These are phyloP conservation scores for Spea hammondii DNA, from an alignment of 2,797 vertebrate genomes.

Conservation along the genomic window DNA sequence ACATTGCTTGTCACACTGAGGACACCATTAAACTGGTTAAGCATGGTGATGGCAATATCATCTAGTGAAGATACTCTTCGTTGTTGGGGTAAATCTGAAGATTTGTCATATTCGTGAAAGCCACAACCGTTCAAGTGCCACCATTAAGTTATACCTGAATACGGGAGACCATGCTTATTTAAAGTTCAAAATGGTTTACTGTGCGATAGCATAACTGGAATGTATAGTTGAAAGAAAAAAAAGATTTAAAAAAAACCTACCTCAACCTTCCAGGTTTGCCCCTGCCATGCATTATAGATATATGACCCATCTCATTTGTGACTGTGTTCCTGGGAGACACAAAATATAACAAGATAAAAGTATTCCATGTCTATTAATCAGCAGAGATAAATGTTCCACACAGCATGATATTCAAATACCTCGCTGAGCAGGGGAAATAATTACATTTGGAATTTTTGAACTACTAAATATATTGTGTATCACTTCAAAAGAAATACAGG, in stretches of 20 bases:
- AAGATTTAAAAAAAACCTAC: conserved; percentile 5
- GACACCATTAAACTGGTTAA: no score
- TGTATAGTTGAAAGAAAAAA: not conserved
- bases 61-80: no score
- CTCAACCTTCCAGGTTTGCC: conserved; percentile 23
- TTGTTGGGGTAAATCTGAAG: no score
- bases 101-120: no score
- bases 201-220: no score
- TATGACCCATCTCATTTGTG: conserved; percentile 50
- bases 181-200: no score
- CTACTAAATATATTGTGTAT: conserved; percentile 53
- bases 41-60: no score
- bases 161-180: no score
- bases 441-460: conserved; percentile 54
- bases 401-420: conserved; percentile 53
- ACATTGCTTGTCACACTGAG: no score
- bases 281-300: conserved; percentile 25
- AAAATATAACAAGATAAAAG: conserved; percentile 35
- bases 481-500: conserved; percentile 51
- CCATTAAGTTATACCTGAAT: no score
- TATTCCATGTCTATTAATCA: conserved; percentile 49
- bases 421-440: conserved; percentile 51
- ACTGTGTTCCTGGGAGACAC: conserved; percentile 37
- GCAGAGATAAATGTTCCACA: conserved; percentile 50
- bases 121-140: no score